Percentiles rank a stretch among this genome's conserved stretches.
These are phyloP conservation scores for Mesocricetus auratus DNA, from an alignment of 2,113 vertebrate genomes.

Conservation along the genomic window DNA sequence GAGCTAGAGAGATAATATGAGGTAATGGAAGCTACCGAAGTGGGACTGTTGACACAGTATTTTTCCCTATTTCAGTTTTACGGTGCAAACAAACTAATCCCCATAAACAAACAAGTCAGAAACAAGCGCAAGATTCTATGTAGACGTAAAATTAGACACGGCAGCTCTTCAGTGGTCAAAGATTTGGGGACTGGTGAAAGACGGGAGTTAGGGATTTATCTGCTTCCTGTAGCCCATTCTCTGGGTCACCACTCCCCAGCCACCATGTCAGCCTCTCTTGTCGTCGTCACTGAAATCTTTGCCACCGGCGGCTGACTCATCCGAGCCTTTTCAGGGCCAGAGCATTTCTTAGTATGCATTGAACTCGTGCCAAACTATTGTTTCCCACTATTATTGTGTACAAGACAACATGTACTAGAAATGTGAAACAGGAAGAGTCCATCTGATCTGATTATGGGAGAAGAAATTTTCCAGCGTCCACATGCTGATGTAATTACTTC, in stretches of 20 bases:
- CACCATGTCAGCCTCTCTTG: slow-evolving; percentile 40
- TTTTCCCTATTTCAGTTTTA: not conserved
- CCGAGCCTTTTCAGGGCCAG: slow-evolving; percentile 75
- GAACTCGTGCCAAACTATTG: slow-evolving; percentile 88
- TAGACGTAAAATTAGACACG: slow-evolving; percentile 48
- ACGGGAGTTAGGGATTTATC: slow-evolving; percentile 76
- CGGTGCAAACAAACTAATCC: not conserved
- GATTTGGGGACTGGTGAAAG: slow-evolving; percentile 69
- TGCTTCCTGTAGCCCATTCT: slow-evolving; percentile 82
- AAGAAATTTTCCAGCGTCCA: slow-evolving; percentile 88
- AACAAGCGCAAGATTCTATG: slow-evolving; percentile 26
- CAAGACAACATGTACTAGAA: slow-evolving; percentile 90
- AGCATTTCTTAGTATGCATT: slow-evolving; percentile 76
- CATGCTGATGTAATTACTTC: slow-evolving; percentile 86
- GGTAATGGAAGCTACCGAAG: not conserved
- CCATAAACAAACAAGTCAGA: slow-evolving; percentile 29
- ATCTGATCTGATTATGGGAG: slow-evolving; percentile 83
- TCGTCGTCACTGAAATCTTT: slow-evolving; percentile 79
- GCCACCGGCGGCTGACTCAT: slow-evolving; percentile 84
- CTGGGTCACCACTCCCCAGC: not conserved
- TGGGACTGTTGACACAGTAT: not conserved
- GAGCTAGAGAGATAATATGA: not conserved
- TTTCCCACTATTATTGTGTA: slow-evolving; percentile 87
- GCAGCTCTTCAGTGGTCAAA: slow-evolving; percentile 75
- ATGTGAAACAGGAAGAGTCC: slow-evolving; percentile 89